Conservation (phyloP, 2,888 invertebrate species). For the Acleris emargana region DNA sequence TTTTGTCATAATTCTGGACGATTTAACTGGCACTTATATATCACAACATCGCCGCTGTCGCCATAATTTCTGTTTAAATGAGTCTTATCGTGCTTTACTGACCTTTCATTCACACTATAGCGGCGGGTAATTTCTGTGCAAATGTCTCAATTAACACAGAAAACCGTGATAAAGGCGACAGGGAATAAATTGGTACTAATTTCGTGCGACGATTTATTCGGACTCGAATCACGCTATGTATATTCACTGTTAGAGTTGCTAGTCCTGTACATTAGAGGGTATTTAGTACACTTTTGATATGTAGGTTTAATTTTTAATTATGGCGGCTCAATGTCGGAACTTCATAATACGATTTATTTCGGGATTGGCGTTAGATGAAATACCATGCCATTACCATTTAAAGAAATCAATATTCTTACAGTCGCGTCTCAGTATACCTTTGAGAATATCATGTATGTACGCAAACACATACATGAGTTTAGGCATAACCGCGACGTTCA, state of each 20-base stretch:
- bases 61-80: slow-evolving; percentile 32
- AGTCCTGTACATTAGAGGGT: slow-evolving; percentile 19
- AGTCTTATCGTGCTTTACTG: slow-evolving; percentile 34
- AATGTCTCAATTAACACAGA: slow-evolving; percentile 38
- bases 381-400: no score
- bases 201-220: slow-evolving; percentile 33
- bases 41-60: slow-evolving; percentile 10
- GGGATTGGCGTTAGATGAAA: no score
- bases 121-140: slow-evolving; percentile 36
- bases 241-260: slow-evolving; percentile 24
- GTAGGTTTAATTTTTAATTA: neutral
- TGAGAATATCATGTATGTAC: no score
- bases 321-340: neutral
- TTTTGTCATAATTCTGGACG: no score
- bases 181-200: slow-evolving; percentile 37
- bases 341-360: no score
- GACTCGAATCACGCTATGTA: slow-evolving; percentile 33
- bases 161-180: slow-evolving; percentile 37
- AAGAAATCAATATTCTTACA: no score
- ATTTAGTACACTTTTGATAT: slow-evolving; percentile 14
- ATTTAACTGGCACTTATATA: slow-evolving; percentile 6
- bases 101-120: slow-evolving; percentile 36
- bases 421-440: no score
- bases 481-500: no score
- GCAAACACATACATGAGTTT: no score